Evolutionary conservation across 2,888 invertebrate genomes (phyloP).

Genomic region (Siphlonurus alternatus): DNA sequence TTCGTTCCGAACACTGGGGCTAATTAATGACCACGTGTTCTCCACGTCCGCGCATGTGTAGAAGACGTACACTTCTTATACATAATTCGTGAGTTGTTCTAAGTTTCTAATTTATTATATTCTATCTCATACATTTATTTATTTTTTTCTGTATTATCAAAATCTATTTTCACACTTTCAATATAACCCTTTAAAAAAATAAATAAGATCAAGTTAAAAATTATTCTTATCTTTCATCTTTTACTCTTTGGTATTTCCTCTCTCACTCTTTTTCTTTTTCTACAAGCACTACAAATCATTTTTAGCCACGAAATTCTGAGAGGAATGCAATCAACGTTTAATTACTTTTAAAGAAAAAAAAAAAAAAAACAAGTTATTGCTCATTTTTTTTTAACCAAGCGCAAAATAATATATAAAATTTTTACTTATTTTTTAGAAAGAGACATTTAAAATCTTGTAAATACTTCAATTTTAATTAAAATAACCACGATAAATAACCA

Average conservation of each 20-base stretch:
- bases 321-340: not conserved
- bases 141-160: no score
- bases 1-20: not conserved
- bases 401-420: not conserved
- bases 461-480: not conserved
- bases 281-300: not conserved
- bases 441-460: not conserved
- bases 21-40: not conserved
- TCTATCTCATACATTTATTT: no score
- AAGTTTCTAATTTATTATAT: no score
- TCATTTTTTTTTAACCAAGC: not conserved
- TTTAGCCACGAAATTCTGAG: not conserved
- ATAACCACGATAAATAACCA: not conserved
- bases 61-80: no score
- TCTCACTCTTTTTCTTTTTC: not conserved
- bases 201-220: no score
- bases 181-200: no score
- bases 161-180: no score
- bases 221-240: no score
- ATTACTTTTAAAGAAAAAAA: not conserved
- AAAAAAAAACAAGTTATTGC: not conserved
- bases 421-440: not conserved
- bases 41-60: no score
- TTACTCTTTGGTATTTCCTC: not conserved
- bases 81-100: no score